phyloP scores from a whole-genome alignment of 2,797 vertebrate genomes.

The Chiroxiphia lanceolata region DNA sequence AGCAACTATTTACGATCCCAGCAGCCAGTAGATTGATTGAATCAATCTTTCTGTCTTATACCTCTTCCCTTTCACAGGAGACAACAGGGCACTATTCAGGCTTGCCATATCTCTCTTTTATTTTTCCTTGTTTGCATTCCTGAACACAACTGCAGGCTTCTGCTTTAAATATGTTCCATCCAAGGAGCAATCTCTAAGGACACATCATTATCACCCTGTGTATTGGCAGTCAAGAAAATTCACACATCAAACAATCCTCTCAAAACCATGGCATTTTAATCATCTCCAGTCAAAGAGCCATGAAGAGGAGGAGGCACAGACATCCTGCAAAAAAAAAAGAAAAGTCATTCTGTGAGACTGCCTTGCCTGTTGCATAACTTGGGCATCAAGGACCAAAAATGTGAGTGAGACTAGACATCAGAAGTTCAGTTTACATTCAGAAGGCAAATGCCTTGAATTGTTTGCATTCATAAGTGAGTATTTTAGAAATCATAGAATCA shows the following conservation, averaged over 20 bases:
- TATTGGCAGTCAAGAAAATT: background rate
- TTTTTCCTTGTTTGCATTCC: background rate
- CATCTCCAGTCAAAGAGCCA: background rate
- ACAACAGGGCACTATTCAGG: background rate
- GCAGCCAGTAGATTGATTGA: background rate
- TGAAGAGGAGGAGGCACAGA: background rate
- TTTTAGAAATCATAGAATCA: background rate
- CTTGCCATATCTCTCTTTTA: background rate
- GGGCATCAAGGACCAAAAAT: background rate
- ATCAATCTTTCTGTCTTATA: background rate
- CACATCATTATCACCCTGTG: background rate
- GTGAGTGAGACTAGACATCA: background rate
- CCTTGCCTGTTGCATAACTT: background rate
- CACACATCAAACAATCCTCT: background rate
- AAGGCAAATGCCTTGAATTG: background rate
- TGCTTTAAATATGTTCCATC: background rate
- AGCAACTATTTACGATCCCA: background rate
- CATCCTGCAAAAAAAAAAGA: background rate
- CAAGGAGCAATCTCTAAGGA: background rate
- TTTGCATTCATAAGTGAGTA: background rate
- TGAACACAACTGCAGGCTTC: background rate
- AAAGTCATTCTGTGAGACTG: background rate
- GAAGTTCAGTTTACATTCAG: background rate
- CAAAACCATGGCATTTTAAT: background rate
- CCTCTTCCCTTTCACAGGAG: background rate